Evolutionary conservation across 1,140 invertebrate genomes (phyloP), one percentile per base, ranked within the genome.

Genomic region (Drosophila asahinai): DNA sequence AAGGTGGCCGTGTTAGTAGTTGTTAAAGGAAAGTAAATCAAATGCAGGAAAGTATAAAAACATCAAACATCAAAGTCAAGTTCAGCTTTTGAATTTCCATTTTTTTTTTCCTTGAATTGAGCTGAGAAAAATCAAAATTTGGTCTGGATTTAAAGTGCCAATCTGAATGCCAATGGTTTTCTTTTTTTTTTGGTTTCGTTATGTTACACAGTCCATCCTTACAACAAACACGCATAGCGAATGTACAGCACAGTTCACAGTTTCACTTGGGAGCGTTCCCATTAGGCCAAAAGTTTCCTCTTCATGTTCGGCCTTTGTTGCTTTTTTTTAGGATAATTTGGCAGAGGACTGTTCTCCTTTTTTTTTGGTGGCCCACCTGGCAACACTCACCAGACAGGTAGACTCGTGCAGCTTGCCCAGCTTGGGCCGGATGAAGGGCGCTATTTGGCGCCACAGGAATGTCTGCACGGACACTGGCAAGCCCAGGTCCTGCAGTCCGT

Each of bases 391-490:
- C 97, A 98, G 97, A 94, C 98, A 99, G 55, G 98, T 97, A 25
- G 98, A 97, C 94, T 99, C 99, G 93, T 99, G 98, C 55, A 99
- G 94, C 94, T 99, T 99, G 77, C 98, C 98, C 76, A 99, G 95
- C 93, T 98, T 98, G 14, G 98, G 98, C 87, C 98, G 94, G 51
- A 97, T 97, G 93, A 98, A 98, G 5, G 97, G 97, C 95, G 98
- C 97, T 75, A 98, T 97, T 94, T 99, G 98, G 86, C 97, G 95
- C 99, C 99, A 99, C 70, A 99, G 95, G 94, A 99, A 99, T 73
- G 98, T 97, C 93, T 99, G 99, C 71, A 99, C 98, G 4, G 98
- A 98, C 73, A 99, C 96, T n/a, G 99, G 99, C 74, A 99, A 94
- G 66, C 97, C 95, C 80, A 97, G 96, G 81, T 97, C 96, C 78